Conservation (phyloP, 2,888 invertebrate species). For the Aelia acuminata region DNA sequence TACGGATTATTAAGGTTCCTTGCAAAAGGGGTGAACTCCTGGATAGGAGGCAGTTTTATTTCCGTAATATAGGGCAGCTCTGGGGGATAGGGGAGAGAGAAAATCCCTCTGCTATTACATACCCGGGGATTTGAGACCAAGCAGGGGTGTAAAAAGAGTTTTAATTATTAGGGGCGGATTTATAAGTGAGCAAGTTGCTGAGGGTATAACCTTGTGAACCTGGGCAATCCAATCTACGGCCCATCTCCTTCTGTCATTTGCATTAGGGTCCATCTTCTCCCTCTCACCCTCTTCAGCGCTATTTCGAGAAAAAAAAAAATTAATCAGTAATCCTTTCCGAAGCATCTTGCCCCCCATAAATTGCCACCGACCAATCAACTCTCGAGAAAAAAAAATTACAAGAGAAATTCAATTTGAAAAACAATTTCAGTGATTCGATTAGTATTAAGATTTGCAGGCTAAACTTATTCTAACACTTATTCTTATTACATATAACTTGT, state of each 20-base stretch:
- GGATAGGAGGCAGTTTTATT: background rate
- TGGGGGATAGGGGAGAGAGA: background rate
- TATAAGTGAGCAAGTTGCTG: background rate
- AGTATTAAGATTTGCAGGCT: no score
- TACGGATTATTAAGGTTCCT: background rate
- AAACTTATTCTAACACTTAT: no score
- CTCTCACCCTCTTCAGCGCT: no score
- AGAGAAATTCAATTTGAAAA: background rate
- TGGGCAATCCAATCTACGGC: background rate
- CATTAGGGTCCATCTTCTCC: conserved; percentile 27
- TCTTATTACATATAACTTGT: no score
- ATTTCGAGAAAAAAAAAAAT: conserved; percentile 15
- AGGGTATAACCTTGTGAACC: background rate
- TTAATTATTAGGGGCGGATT: conserved; percentile 22
- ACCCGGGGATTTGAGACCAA: background rate
- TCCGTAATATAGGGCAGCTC: background rate
- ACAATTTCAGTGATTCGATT: background rate
- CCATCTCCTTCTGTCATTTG: conserved; percentile 36
- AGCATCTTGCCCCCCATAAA: background rate
- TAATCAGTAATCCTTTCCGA: background rate
- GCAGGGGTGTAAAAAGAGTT: background rate
- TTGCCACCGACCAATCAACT: background rate
- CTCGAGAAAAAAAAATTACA: background rate
- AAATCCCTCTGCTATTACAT: background rate
- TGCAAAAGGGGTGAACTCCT: background rate